These are phyloP conservation scores for Nestor notabilis DNA, from an alignment of 2,113 vertebrate genomes.

Conservation along the genomic window DNA sequence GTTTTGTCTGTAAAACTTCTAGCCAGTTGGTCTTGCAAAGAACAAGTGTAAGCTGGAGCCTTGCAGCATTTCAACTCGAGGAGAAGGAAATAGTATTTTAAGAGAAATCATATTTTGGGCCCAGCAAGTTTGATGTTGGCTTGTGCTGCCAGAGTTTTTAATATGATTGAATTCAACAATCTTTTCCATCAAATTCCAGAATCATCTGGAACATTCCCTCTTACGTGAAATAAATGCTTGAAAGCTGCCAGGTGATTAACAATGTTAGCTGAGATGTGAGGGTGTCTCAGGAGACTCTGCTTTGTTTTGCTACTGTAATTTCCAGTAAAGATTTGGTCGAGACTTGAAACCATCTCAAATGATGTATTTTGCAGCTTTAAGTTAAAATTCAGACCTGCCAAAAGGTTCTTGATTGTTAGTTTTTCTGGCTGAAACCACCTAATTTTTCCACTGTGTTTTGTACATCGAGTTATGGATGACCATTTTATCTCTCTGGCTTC, in stretches of 20 bases:
- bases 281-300: conserved; percentile 36
- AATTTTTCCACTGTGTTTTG: conserved; percentile 45
- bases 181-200: conserved; percentile 57
- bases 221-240: not conserved
- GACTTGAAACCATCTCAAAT: conserved; percentile 65
- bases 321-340: conserved; percentile 69
- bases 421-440: conserved; percentile 50
- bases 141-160: conserved; percentile 46
- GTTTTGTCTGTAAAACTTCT: conserved; percentile 17
- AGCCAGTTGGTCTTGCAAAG: conserved; percentile 10
- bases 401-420: conserved; percentile 53
- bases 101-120: conserved; percentile 36
- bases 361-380: conserved; percentile 73
- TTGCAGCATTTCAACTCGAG: not conserved
- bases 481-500: conserved; percentile 37
- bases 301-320: conserved; percentile 73
- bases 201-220: conserved; percentile 48
- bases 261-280: conserved; percentile 46
- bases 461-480: conserved; percentile 16
- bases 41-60: conserved; percentile 14
- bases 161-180: conserved; percentile 18
- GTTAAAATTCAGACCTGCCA: conserved; percentile 67
- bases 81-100: conserved; percentile 35
- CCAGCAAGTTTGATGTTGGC: not conserved
- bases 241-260: conserved; percentile 66